Conservation (phyloP, 1,140 invertebrate species). For the Danaus plexippus region DNA sequence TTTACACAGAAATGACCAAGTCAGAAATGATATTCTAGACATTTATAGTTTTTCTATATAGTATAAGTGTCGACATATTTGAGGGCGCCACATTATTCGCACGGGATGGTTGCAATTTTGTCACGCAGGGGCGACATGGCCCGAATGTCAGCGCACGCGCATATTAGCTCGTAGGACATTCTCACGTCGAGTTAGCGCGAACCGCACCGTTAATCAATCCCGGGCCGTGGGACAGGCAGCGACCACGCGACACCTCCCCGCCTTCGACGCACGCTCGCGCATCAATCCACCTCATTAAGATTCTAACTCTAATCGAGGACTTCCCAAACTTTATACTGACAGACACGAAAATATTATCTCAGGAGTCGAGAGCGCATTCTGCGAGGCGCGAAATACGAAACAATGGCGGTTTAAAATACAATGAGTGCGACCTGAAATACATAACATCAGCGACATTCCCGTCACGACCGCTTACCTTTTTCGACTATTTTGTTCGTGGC, state of each 20-base stretch:
- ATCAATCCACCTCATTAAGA: not conserved
- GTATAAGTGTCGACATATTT: not conserved
- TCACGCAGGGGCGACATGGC: slow-evolving; percentile 35
- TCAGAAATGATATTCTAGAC: not conserved
- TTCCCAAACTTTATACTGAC: slow-evolving; percentile 6
- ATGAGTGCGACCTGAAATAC: slow-evolving; percentile 61
- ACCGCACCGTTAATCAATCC: slow-evolving; percentile 56
- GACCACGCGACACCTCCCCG: slow-evolving; percentile 15
- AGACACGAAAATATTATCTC: slow-evolving; percentile 18
- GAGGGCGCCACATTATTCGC: slow-evolving; percentile 2
- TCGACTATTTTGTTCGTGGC: slow-evolving; percentile 57
- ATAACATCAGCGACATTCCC: slow-evolving; percentile 55
- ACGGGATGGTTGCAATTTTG: slow-evolving; percentile 28
- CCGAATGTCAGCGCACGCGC: slow-evolving; percentile 31
- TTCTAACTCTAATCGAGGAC: not conserved
- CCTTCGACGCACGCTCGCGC: slow-evolving; percentile 2
- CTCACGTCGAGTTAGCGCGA: slow-evolving; percentile 40
- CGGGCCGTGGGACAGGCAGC: slow-evolving; percentile 44
- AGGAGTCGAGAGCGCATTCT: slow-evolving; percentile 27
- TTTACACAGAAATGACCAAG: slow-evolving; percentile 7
- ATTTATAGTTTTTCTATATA: not conserved
- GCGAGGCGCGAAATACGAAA: slow-evolving; percentile 62
- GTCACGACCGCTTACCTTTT: slow-evolving; percentile 64
- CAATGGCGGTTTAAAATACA: slow-evolving; percentile 67
- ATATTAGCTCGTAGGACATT: slow-evolving; percentile 33